Evolutionary conservation across 2,113 vertebrate genomes (phyloP).

Genomic region (Myotis yumanensis): DNA sequence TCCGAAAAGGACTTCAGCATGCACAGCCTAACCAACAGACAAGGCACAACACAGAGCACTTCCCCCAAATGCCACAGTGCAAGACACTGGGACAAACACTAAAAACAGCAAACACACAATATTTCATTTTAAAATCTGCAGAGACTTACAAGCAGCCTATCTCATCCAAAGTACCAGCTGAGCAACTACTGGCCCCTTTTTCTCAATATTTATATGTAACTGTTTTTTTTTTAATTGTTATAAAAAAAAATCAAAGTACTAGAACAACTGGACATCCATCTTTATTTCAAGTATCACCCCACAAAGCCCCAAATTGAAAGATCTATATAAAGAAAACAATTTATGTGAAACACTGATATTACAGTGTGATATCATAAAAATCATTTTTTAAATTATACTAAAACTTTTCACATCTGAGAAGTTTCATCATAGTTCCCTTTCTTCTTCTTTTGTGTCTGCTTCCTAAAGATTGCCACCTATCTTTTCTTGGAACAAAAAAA

Average conservation of each 20-base stretch:
- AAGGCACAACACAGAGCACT: neutral
- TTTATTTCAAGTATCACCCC: neutral
- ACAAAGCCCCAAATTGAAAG: neutral
- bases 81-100: neutral
- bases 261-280: neutral
- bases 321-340: neutral
- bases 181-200: neutral
- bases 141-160: neutral
- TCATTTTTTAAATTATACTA: neutral
- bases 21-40: too few relatives aligned
- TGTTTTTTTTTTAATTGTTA: neutral
- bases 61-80: fast-evolving
- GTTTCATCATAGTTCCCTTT: neutral
- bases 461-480: neutral
- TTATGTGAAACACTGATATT: neutral
- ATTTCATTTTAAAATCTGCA: neutral
- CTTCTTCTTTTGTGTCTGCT: neutral
- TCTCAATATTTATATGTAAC: neutral
- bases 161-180: neutral
- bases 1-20: too few relatives aligned
- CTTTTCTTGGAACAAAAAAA: neutral
- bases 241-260: neutral
- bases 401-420: neutral
- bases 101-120: neutral
- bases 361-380: neutral